Conservation (phyloP, 1,140 invertebrate genomes). For the Apis mellifera region DNA sequence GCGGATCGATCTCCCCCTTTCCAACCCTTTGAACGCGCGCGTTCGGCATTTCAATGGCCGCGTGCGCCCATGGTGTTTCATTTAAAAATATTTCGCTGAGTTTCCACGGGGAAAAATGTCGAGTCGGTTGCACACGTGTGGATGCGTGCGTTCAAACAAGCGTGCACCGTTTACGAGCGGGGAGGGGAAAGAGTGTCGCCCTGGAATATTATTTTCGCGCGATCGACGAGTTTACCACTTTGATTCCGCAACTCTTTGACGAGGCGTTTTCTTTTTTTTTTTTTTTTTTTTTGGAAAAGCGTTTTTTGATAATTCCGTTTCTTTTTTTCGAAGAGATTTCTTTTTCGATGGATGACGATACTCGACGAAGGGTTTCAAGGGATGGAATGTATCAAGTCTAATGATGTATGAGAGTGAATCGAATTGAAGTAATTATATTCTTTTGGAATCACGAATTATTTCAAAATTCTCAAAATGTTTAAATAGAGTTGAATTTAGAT, state of each 20-base stretch:
- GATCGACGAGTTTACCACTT: conserved; percentile 12
- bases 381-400: no score
- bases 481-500: neutral
- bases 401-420: neutral
- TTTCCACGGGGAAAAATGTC: conserved; percentile 1
- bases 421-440: neutral
- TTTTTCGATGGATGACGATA: neutral
- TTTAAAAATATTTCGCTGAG: conserved; percentile 28
- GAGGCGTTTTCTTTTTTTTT: neutral
- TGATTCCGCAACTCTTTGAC: neutral
- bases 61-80: neutral
- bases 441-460: no score
- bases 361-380: no score
- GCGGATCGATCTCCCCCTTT: conserved; percentile 11
- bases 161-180: no score
- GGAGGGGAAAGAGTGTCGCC: neutral
- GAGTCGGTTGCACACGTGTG: neutral
- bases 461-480: no score
- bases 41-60: conserved; percentile 13
- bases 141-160: neutral
- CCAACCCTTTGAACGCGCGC: neutral
- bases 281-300: neutral
- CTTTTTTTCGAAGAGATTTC: neutral
- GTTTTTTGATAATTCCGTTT: neutral
- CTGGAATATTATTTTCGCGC: conserved; percentile 7